Percentiles rank a stretch among this genome's conserved stretches.
Evolutionary conservation across 2,888 invertebrate species (phyloP).

Genomic region (Meta bourneti): DNA sequence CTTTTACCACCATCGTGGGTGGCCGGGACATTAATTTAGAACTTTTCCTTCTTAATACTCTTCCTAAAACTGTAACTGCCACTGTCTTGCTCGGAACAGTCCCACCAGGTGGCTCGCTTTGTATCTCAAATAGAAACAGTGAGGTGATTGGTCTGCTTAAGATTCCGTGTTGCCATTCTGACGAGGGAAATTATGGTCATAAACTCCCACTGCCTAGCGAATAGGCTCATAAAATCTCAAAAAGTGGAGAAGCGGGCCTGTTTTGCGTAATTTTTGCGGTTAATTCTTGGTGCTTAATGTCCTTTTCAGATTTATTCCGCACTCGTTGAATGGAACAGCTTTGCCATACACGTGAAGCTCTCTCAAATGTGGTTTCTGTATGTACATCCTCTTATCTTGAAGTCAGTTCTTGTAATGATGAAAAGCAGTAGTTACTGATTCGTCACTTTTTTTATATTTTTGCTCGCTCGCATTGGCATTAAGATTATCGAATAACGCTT

Average conservation of each 20-base stretch:
- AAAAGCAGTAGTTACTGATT: no score
- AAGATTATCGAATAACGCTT: no score
- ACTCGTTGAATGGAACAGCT: slow-evolving; percentile 1
- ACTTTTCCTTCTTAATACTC: slow-evolving; percentile 26
- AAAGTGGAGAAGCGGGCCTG: slow-evolving; percentile 25
- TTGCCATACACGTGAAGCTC: not conserved
- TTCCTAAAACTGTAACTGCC: slow-evolving; percentile 48
- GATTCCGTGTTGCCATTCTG: slow-evolving; percentile 52
- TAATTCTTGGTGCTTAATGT: slow-evolving; percentile 47
- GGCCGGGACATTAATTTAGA: slow-evolving; percentile 50
- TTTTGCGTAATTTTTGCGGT: slow-evolving; percentile 62
- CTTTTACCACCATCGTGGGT: slow-evolving; percentile 55
- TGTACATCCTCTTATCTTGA: not conserved
- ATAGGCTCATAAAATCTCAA: slow-evolving; percentile 54
- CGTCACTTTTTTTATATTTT: no score
- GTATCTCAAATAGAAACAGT: slow-evolving; percentile 1
- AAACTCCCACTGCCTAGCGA: slow-evolving; percentile 38
- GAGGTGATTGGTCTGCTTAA: slow-evolving; percentile 27
- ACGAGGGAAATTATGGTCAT: slow-evolving; percentile 53
- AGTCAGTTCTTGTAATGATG: not conserved
- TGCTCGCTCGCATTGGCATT: no score
- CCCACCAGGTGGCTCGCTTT: slow-evolving; percentile 61
- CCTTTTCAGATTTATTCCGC: slow-evolving; percentile 17
- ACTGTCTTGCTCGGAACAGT: slow-evolving; percentile 28
- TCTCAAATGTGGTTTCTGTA: not conserved